These are phyloP conservation scores for Volucella zonaria DNA, from an alignment of 2,888 invertebrate genomes.

Conservation along the genomic window DNA sequence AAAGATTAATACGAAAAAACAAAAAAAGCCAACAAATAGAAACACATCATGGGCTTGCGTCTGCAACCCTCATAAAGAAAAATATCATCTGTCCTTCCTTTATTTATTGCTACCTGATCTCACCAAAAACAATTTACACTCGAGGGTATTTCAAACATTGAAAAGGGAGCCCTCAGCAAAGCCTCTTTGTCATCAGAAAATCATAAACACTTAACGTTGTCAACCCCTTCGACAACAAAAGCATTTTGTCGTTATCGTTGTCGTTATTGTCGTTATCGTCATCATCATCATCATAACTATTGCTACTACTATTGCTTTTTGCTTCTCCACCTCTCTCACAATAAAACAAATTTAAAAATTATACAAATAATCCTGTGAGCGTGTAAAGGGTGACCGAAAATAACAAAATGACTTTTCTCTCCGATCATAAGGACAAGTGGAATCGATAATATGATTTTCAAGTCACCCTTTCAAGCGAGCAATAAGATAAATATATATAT, in stretches of 20 bases:
- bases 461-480: constrained; percentile 49
- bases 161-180: constrained; percentile 9
- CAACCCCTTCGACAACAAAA: constrained; percentile 47
- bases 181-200: constrained; percentile 38
- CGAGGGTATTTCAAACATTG: constrained; percentile 33
- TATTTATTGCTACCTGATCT: constrained; percentile 49
- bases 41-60: constrained; percentile 8
- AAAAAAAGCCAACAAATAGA: constrained; percentile 20
- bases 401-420: constrained; percentile 12
- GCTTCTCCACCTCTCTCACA: constrained; percentile 4
- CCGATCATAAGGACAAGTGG: constrained; percentile 71
- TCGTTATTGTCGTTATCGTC: too few relatives aligned
- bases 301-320: neutral
- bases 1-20: constrained; percentile 28
- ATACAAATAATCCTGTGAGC: constrained; percentile 39
- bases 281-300: too few relatives aligned
- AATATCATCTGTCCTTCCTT: constrained; percentile 17
- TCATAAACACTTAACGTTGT: constrained; percentile 69
- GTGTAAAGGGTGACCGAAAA: constrained; percentile 21
- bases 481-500: neutral
- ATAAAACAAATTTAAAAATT: constrained; percentile 59
- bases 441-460: constrained; percentile 64
- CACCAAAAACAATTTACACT: constrained; percentile 68
- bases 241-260: neutral
- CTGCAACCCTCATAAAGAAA: neutral